A percentile compares a stretch with the other conserved stretches of the same genome.
Conservation (phyloP, 2,888 invertebrate species). For the Cerastis leucographa region DNA sequence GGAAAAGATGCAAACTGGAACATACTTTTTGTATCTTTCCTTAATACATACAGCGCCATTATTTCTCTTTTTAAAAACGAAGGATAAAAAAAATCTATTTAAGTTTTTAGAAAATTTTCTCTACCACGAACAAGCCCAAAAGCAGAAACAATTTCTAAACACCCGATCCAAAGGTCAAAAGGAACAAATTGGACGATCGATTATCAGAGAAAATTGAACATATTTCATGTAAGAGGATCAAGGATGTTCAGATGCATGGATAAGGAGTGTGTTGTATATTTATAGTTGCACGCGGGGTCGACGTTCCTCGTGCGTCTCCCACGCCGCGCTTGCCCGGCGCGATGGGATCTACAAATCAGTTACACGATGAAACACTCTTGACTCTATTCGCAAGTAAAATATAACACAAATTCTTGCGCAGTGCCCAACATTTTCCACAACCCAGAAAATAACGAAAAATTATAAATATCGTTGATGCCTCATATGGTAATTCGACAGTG, state of each 20-base stretch:
- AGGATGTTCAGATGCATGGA: slow-evolving; percentile 80
- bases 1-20: slow-evolving; percentile 57
- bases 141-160: background rate
- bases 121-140: background rate
- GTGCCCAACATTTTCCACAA: background rate
- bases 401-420: background rate
- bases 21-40: slow-evolving; percentile 27
- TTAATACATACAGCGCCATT: background rate
- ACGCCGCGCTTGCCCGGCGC: slow-evolving; percentile 79
- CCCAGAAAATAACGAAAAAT: background rate
- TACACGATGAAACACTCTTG: slow-evolving; percentile 63
- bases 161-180: background rate
- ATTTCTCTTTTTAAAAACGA: slow-evolving; percentile 1
- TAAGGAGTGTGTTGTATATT: slow-evolving; percentile 84
- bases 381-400: slow-evolving; percentile 66
- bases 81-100: too few species aligned
- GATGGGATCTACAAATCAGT: slow-evolving; percentile 81
- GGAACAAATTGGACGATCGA: background rate
- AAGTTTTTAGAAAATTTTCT: background rate
- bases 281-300: slow-evolving; percentile 89
- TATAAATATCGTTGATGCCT: slow-evolving; percentile 6
- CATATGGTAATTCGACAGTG: slow-evolving; percentile 16
- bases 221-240: slow-evolving; percentile 68
- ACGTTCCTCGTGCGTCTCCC: slow-evolving; percentile 86
- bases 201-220: slow-evolving; percentile 36